These are phyloP conservation scores for Pristionchus mayeri DNA, from an alignment of 2,888 invertebrate genomes.

Conservation along the genomic window DNA sequence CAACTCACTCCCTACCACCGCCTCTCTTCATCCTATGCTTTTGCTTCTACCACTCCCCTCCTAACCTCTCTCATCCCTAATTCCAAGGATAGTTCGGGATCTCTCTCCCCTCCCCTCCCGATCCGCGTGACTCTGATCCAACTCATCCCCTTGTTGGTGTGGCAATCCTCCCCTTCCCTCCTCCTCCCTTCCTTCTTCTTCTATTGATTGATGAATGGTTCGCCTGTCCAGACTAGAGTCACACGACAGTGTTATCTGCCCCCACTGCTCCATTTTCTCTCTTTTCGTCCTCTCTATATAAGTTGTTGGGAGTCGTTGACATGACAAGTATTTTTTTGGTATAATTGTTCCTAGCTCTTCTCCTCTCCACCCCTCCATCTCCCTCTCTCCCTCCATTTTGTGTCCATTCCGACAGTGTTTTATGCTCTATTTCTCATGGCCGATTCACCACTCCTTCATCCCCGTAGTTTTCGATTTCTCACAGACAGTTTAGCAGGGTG, in stretches of 20 bases:
- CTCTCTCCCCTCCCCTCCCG: not conserved
- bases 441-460: slow-evolving; percentile 23
- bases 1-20: slow-evolving; percentile 29
- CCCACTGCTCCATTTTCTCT: not conserved
- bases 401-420: slow-evolving; percentile 30
- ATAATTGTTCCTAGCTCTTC: not conserved
- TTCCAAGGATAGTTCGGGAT: slow-evolving; percentile 28
- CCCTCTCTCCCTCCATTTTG: not conserved
- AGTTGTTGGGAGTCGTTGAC: not conserved
- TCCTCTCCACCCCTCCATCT: not conserved
- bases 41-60: slow-evolving; percentile 10
- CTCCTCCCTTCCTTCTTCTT: not conserved
- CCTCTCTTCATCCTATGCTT: not conserved
- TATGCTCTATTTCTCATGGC: slow-evolving; percentile 38
- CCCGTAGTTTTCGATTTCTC: not conserved
- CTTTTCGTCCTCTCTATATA: not conserved
- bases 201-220: slow-evolving; percentile 31
- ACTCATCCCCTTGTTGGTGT: slow-evolving; percentile 14
- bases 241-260: not conserved
- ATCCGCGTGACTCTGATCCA: slow-evolving; percentile 19
- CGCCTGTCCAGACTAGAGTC: slow-evolving; percentile 6
- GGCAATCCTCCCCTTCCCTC: not conserved
- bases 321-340: slow-evolving; percentile 12
- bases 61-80: not conserved
- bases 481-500: not conserved